Base-by-base conservation (phyloP, 2,888 invertebrate genomes). In the Coremacera marginata region DNA sequence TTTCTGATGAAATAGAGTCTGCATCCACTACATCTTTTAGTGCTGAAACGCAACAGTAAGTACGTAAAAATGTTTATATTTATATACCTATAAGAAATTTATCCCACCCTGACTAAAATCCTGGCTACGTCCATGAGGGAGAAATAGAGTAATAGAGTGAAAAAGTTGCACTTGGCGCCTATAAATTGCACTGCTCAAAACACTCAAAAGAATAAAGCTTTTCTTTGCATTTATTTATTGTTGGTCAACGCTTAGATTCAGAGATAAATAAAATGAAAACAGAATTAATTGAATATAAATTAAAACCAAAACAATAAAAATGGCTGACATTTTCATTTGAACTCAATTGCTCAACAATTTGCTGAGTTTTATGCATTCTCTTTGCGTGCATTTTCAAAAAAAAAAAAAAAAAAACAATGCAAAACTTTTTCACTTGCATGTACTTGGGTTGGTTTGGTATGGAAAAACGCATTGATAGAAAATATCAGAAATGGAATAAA, bases 271-370 rank as follows among this genome's bases (percentile, higher is more conserved):
- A 22, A 55, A 22, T 22, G 55, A 22, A 2, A 55, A 22, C n/a
- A 5, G 19, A 22, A 19, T n/a, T 0, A 55, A 34, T 16, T 14
- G 19, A 16, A 49, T 16, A 44, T 27, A 55, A 19, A 67, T 44
- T 37, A 67, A 65, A 67, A 49, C 49, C 14, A 14, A 67, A 49
- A 63, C 22, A 62, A 62, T 27, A 34, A 34, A 27, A 63, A 63
- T 31, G n/a, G 22, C 49, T 51, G 68, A 68, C 68, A 68, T 68
- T 27, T 49, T 27, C 68, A 22, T 22, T 68, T 68, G 51, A 68
- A 68, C 68, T 49, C 68, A 68, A 68, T 68, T 68, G 22, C 25
- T 60, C 25, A 11, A 31, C 62, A 22, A 19, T 62, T 27, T 27
- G 19, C 62, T 27, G 27, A n/a, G 5, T 16, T 27, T 14, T 2